Conservation (phyloP, 2,888 invertebrate genomes). For the Antheraea assamensis region DNA sequence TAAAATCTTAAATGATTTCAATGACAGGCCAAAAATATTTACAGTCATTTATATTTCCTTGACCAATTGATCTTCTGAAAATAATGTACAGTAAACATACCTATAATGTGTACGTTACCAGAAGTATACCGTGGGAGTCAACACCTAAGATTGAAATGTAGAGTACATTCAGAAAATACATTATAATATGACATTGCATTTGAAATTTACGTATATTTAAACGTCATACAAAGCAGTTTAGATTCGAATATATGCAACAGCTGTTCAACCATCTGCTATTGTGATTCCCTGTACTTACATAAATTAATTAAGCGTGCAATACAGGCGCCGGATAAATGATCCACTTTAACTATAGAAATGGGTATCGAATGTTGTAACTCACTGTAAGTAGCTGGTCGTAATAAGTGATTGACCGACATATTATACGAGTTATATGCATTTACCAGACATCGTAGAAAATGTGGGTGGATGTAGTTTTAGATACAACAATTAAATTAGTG, state of each 20-base stretch:
- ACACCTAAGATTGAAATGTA: background rate
- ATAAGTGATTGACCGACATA: conserved; percentile 40
- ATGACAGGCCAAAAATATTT: background rate
- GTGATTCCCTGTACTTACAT: conserved; percentile 63
- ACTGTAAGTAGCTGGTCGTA: conserved; percentile 39
- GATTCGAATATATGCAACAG: conserved; percentile 61
- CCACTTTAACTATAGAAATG: conserved; percentile 29
- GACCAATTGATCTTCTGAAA: background rate
- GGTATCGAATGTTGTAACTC: conserved; percentile 30
- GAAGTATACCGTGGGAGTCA: background rate
- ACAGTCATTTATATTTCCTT: background rate
- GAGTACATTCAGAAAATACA: background rate
- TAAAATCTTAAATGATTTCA: too few relatives aligned
- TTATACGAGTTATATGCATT: conserved; percentile 39
- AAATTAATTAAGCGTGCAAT: conserved; percentile 61
- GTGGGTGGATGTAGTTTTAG: conserved; percentile 27
- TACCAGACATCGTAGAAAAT: conserved; percentile 38
- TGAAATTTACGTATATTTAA: conserved; percentile 34
- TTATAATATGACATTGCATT: conserved; percentile 22
- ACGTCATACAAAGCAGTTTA: conserved; percentile 51
- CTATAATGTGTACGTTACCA: background rate
- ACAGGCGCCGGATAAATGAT: conserved; percentile 42
- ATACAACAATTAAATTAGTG: conserved; percentile 37
- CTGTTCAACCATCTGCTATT: conserved; percentile 68
- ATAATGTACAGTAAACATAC: background rate